Conservation (phyloP, 2,888 invertebrate species). For the Lepidochitona cinerea region DNA sequence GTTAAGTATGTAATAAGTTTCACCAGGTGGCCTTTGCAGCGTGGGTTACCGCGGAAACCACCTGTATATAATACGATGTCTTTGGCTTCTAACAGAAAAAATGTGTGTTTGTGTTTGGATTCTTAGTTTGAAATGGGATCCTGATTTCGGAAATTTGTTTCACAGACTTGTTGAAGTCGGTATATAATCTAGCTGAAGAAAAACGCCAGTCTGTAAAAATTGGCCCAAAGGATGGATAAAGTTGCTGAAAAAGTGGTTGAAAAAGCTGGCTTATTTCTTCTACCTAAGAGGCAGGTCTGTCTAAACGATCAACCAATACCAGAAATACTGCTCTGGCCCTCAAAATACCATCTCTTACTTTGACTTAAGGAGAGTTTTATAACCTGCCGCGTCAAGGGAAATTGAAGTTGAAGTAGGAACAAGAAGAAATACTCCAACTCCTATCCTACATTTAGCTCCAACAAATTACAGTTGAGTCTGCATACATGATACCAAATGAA, state of each 20-base stretch:
- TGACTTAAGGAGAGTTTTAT: too few relatives aligned
- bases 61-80: neutral
- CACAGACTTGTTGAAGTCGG: neutral
- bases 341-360: neutral
- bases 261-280: neutral
- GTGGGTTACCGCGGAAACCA: neutral
- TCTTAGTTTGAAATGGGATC: neutral
- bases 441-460: too few relatives aligned
- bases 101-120: neutral
- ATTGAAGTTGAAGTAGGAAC: too few relatives aligned
- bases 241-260: too few relatives aligned
- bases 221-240: too few relatives aligned
- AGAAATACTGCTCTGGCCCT: neutral
- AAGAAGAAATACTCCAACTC: too few relatives aligned
- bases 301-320: neutral
- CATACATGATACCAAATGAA: too few relatives aligned
- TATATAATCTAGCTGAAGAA: neutral
- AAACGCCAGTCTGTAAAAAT: too few relatives aligned
- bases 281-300: neutral
- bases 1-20: too few relatives aligned
- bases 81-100: neutral
- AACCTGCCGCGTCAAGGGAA: too few relatives aligned
- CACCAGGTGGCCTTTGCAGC: too few relatives aligned
- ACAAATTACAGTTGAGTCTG: too few relatives aligned
- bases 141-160: slow-evolving; percentile 2